A percentile compares a stretch with the other conserved stretches of the same genome.
Conservation (phyloP, 2,797 vertebrate genomes). For the Tolypeutes matacus region DNA sequence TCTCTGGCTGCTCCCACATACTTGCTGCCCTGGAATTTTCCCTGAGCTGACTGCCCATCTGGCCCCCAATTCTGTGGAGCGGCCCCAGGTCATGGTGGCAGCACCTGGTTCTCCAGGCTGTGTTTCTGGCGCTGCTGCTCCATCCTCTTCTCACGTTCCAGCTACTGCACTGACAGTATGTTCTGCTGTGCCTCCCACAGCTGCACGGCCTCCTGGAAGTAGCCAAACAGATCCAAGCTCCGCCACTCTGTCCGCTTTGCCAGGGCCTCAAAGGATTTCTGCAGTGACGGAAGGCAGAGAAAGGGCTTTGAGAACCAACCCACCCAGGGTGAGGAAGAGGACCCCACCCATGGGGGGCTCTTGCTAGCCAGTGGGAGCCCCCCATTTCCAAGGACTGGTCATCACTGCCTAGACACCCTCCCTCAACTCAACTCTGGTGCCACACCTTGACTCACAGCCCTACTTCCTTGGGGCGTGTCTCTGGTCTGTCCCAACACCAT, state of each 20-base stretch:
- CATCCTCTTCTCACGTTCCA: constrained; percentile 87
- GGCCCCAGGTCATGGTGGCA: fast-evolving
- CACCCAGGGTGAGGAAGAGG: neutral
- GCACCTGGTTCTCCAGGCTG: constrained; percentile 85
- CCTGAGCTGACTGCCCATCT: neutral
- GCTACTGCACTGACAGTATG: constrained; percentile 85
- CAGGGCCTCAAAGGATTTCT: constrained; percentile 88
- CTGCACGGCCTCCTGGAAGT: constrained; percentile 84
- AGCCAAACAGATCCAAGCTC: constrained; percentile 86
- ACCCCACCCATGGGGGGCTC: fast-evolving
- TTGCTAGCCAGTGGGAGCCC: neutral
- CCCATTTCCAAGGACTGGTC: neutral
- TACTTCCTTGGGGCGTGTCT: neutral
- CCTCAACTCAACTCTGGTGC: neutral
- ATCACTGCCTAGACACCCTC: neutral
- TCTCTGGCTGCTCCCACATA: neutral
- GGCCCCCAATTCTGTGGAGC: neutral
- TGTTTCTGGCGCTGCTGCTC: constrained; percentile 81
- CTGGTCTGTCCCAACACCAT: neutral
- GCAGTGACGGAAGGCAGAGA: neutral
- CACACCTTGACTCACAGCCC: neutral
- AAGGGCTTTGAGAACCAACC: neutral
- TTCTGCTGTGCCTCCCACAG: constrained; percentile 90
- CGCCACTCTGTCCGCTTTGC: constrained; percentile 78
- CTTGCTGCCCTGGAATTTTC: neutral